Percentiles rank a stretch among this genome's conserved stretches.
These are phyloP conservation scores for Volucella bombylans DNA, from an alignment of 2,888 invertebrate genomes.

Conservation along the genomic window DNA sequence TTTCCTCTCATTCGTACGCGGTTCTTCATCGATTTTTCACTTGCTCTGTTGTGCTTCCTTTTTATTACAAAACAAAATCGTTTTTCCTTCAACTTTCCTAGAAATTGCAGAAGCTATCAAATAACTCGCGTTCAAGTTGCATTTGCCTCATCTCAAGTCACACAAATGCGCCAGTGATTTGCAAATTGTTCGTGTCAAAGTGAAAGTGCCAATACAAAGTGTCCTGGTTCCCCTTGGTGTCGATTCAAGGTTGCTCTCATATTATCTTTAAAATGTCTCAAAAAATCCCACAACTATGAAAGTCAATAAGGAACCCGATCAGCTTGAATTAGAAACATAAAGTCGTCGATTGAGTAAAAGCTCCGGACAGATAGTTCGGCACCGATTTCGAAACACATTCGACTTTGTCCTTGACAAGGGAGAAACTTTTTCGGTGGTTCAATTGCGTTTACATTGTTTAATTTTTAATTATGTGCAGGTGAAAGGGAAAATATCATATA, in stretches of 20 bases:
- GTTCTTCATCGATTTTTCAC: conserved; percentile 44
- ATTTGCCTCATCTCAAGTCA: neutral
- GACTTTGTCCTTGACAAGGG: conserved; percentile 45
- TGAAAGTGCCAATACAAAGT: conserved; percentile 47
- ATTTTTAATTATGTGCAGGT: conserved; percentile 34
- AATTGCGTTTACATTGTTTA: neutral
- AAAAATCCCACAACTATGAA: conserved; percentile 5
- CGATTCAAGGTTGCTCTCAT: conserved; percentile 41
- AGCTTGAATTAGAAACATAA: neutral
- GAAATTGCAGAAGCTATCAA: neutral
- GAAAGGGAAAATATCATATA: conserved; percentile 32
- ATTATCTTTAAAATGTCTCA: neutral
- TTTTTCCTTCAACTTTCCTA: neutral
- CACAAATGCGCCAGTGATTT: conserved; percentile 9
- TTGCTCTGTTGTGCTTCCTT: neutral
- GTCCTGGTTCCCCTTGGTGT: conserved; percentile 46
- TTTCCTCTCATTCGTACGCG: conserved; percentile 21
- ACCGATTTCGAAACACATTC: conserved; percentile 17
- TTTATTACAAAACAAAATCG: neutral
- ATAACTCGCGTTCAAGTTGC: neutral
- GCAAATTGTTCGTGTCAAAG: conserved; percentile 33
- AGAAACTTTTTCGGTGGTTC: conserved; percentile 27
- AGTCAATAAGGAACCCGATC: neutral
- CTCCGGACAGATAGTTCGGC: neutral
- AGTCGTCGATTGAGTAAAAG: conserved; percentile 9